Percentiles rank a stretch among this genome's conserved stretches.
Conservation (phyloP, 2,888 invertebrate genomes). For the Caenorhabditis wallacei region DNA sequence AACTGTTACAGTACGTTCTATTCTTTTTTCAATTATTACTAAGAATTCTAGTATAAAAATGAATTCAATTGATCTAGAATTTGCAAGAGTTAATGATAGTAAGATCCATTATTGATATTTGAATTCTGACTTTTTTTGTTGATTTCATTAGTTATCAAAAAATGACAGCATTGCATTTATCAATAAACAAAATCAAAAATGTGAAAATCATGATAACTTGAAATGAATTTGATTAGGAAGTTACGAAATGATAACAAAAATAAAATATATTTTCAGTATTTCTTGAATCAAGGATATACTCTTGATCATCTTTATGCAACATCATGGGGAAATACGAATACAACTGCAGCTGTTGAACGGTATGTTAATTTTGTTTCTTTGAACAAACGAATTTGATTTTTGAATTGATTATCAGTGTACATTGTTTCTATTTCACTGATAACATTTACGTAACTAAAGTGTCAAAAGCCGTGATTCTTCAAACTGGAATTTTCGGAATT, state of each 20-base stretch:
- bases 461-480: slow-evolving; percentile 26
- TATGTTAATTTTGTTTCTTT: slow-evolving; percentile 44
- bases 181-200: too few species aligned
- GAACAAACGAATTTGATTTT: slow-evolving; percentile 26
- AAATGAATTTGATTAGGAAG: too few species aligned
- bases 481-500: slow-evolving; percentile 38
- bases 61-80: too few species aligned
- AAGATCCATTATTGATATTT: too few species aligned
- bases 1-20: slow-evolving; percentile 60
- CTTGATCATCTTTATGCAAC: slow-evolving; percentile 73
- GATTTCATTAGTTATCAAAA: too few species aligned
- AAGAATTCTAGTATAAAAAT: too few species aligned
- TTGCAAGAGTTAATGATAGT: too few species aligned
- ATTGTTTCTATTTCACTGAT: slow-evolving; percentile 40
- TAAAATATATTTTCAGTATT: slow-evolving; percentile 52
- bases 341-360: slow-evolving; percentile 61
- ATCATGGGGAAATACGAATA: slow-evolving; percentile 72
- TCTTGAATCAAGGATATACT: slow-evolving; percentile 67
- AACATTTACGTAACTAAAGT: slow-evolving; percentile 13
- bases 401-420: slow-evolving; percentile 41
- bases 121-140: too few species aligned
- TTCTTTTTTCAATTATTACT: too few species aligned
- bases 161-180: too few species aligned
- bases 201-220: too few species aligned
- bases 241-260: neutral